Base-by-base conservation (phyloP, 2,888 invertebrate genomes). In the Cheilosia scutellata region DNA sequence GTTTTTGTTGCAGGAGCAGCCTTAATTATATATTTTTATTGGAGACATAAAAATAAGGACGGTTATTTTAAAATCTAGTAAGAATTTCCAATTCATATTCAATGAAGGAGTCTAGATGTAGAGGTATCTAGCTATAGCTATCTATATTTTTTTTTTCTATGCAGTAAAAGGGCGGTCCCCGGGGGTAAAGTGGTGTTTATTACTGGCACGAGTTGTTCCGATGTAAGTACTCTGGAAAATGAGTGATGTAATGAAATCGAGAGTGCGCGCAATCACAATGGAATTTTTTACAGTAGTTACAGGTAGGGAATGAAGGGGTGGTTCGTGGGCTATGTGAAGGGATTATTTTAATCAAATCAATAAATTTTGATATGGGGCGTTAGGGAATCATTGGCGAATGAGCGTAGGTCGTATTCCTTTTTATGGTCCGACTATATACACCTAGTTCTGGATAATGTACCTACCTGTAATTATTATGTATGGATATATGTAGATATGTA, bases 181-280 rank as follows among this genome's bases (percentile, higher is more conserved):
- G 68, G 76, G 58, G 65, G 70, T 70, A 76, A 84, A 80, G 75
- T 76, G 79, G 42, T 53, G 53, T 86, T 76, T 82, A 86, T 72
- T 86, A 63, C 82, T 72, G 86, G 76, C 86, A 86, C 86, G 86
- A 86, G 82, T 76, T 72, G 31, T 58, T 44, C 37, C 44, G 29
- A 70, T 75, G 70, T 70, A 57, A 3, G 13, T 49, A 37, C 42
- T 70, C 27, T 71, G 60, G 60, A 66, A 71, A 71, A 53, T 82
- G 82, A 82, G 80, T 68, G 86, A 82, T 86, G 66, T 72, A 77
- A 82, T 86, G 82, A 80, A 82, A 86, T 82, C 75, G 84, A 84
- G 80, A 84, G 80, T 75, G 76, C 82, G 76, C 68, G 72, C 76
- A 86, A 76, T 76, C 72, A 76, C 86, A 82, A 80, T 72, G 63